Conservation (phyloP, 2,888 invertebrate species). For the Arrhopalites spinosus region DNA sequence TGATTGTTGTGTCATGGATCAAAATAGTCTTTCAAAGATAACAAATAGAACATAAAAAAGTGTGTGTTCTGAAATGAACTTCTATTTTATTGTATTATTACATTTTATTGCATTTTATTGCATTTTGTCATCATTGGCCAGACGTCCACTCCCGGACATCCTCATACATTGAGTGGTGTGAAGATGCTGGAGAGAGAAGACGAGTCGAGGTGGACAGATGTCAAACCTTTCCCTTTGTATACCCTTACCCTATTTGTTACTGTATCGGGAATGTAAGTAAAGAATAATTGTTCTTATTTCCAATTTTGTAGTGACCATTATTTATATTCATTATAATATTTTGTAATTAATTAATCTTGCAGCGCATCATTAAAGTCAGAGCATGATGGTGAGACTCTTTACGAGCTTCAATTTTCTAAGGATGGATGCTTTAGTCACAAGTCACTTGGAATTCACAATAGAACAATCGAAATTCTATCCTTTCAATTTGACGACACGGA, state of each 20-base stretch:
- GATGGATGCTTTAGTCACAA: conserved; percentile 31
- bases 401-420: conserved; percentile 20
- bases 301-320: neutral
- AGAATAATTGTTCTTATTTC: no score
- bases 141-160: neutral
- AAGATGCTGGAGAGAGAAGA: conserved; percentile 1
- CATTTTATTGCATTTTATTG: no score
- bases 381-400: neutral
- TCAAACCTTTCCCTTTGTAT: conserved; percentile 5
- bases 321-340: neutral
- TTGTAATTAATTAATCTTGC: no score
- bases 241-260: conserved; percentile 27
- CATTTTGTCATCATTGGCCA: no score
- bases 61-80: no score
- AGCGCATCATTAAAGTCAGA: neutral
- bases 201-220: neutral
- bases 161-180: conserved; percentile 29
- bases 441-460: conserved; percentile 6
- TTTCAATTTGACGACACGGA: neutral
- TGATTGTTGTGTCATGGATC: neutral
- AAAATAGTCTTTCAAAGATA: no score
- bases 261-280: conserved; percentile 28
- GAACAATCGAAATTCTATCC: neutral
- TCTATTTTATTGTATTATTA: no score
- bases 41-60: no score